These are phyloP conservation scores for Epinephelus coioides DNA, from an alignment of 2,797 vertebrate species.

Conservation along the genomic window DNA sequence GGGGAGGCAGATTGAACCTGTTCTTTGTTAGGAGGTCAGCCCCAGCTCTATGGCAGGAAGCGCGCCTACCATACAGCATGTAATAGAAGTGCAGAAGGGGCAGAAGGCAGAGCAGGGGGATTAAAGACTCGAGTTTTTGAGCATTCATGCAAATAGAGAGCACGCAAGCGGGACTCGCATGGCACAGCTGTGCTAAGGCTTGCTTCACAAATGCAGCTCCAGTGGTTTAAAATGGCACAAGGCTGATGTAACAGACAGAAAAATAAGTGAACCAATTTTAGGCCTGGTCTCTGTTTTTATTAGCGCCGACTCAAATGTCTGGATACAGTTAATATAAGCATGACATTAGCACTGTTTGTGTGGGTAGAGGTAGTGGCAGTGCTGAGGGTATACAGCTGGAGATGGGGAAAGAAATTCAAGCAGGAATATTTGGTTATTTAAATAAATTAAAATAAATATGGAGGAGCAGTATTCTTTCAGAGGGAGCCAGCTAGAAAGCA, in stretches of 20 bases:
- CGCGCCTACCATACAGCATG: slow-evolving; percentile 81
- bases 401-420: background rate
- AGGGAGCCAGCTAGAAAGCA: slow-evolving; percentile 1
- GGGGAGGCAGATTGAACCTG: slow-evolving; percentile 89
- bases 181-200: background rate
- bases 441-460: slow-evolving; percentile 15
- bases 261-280: slow-evolving; percentile 24
- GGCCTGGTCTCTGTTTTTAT: slow-evolving; percentile 1
- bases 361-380: background rate
- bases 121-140: slow-evolving; percentile 27
- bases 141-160: slow-evolving; percentile 22
- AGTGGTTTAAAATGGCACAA: slow-evolving; percentile 31
- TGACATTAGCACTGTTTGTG: slow-evolving; percentile 2
- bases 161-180: background rate
- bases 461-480: background rate
- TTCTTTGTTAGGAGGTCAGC: slow-evolving; percentile 94
- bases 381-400: slow-evolving; percentile 5
- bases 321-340: slow-evolving; percentile 9
- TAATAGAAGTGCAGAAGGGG: slow-evolving; percentile 84
- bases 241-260: slow-evolving; percentile 43
- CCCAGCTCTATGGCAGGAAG: slow-evolving; percentile 84
- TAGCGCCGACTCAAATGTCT: background rate
- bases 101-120: slow-evolving; percentile 7
- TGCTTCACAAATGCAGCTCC: slow-evolving; percentile 14
- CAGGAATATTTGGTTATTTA: slow-evolving; percentile 3